Conservation (phyloP, 2,888 invertebrate genomes). For the Caenorhabditis sp. region DNA sequence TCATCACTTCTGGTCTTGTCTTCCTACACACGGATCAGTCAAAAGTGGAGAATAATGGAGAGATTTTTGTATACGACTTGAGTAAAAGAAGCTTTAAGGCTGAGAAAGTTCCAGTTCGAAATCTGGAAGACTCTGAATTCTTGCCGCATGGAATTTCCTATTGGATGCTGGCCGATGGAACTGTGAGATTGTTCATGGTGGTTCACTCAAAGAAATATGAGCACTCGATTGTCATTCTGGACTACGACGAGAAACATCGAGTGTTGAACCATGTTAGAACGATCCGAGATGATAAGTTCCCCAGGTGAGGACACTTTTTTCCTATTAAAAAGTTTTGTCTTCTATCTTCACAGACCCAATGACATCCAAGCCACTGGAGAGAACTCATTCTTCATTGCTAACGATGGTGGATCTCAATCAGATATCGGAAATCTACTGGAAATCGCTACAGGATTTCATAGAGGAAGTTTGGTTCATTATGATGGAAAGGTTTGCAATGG, state of each 20-base stretch:
- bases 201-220: constrained; percentile 61
- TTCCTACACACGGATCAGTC: constrained; percentile 47
- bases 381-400: constrained; percentile 68
- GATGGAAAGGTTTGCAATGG: constrained; percentile 63
- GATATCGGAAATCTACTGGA: constrained; percentile 60
- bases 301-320: constrained; percentile 35
- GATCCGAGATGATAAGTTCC: constrained; percentile 65
- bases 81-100: constrained; percentile 41
- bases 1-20: constrained; percentile 72
- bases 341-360: constrained; percentile 59
- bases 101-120: constrained; percentile 27
- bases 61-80: constrained; percentile 73
- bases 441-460: constrained; percentile 56
- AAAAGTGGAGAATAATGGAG: constrained; percentile 41
- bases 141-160: constrained; percentile 73
- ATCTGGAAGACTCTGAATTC: constrained; percentile 54
- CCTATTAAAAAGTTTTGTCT: no score
- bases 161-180: constrained; percentile 57
- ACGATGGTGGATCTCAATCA: constrained; percentile 68
- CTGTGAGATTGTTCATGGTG: constrained; percentile 68
- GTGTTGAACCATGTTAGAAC: constrained; percentile 65
- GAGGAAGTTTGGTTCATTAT: constrained; percentile 69
- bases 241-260: constrained; percentile 59
- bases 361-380: constrained; percentile 68
- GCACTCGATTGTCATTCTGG: constrained; percentile 70